Percentiles rank a stretch among this genome's conserved stretches.
Conservation (phyloP, 2,797 vertebrate genomes). For the Spondyliosoma cantharus region DNA sequence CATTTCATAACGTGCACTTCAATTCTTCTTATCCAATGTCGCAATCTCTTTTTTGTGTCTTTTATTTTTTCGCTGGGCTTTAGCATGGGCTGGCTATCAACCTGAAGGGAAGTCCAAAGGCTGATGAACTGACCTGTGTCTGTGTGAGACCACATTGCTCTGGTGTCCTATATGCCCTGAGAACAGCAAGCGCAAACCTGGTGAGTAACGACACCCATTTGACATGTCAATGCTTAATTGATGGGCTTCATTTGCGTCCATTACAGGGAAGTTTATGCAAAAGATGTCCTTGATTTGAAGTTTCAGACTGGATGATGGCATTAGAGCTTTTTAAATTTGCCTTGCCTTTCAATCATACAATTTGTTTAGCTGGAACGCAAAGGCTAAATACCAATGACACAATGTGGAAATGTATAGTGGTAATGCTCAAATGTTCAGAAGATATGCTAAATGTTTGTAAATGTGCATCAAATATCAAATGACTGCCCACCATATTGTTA, state of each 20-base stretch:
- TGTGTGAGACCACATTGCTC: constrained; percentile 63
- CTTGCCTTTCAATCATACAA: not conserved
- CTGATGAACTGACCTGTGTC: constrained; percentile 79
- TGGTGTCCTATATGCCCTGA: constrained; percentile 81
- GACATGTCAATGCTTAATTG: constrained; percentile 18
- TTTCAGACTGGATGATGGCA: not conserved
- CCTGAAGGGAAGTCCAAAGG: constrained; percentile 82
- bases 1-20: not conserved
- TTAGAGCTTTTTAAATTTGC: not conserved
- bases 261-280: constrained; percentile 1
- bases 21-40: too few relatives aligned
- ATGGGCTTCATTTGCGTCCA: constrained; percentile 1
- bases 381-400: not conserved
- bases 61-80: constrained; percentile 17
- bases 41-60: constrained; percentile 14
- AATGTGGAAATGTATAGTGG: not conserved
- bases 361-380: not conserved
- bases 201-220: constrained; percentile 69
- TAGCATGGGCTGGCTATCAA: constrained; percentile 83
- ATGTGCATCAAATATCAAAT: not conserved
- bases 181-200: constrained; percentile 69
- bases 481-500: not conserved
- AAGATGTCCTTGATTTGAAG: constrained; percentile 21
- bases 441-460: not conserved
- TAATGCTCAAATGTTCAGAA: not conserved